Evolutionary conservation across 2,113 vertebrate species (phyloP).

Genomic region (Xenopus borealis): DNA sequence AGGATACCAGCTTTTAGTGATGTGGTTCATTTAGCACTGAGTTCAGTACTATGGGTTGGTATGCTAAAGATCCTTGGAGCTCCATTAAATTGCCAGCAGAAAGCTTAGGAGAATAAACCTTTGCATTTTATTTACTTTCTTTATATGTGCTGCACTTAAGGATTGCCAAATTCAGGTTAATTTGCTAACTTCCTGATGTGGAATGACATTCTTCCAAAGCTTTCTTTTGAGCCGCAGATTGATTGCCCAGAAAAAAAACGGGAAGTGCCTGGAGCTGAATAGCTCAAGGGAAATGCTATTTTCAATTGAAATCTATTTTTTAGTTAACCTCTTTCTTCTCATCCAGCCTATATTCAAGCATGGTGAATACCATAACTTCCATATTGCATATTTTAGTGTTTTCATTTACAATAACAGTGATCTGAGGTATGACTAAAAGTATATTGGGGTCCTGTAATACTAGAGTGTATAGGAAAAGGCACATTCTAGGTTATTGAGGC

Average conservation of each 20-base stretch:
- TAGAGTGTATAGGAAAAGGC: too few relatives aligned
- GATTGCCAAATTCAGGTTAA: conserved; percentile 44
- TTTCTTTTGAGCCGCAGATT: not conserved
- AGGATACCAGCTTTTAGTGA: conserved; percentile 21
- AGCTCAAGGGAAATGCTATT: too few relatives aligned
- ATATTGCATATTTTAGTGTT: too few relatives aligned
- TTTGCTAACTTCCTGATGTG: conserved; percentile 15
- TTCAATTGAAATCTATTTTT: not conserved
- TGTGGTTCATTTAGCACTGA: conserved; percentile 41
- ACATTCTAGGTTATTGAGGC: too few relatives aligned
- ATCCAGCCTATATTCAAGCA: not conserved
- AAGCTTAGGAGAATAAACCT: conserved; percentile 14
- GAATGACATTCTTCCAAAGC: not conserved
- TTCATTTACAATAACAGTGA: too few relatives aligned
- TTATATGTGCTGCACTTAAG: conserved; percentile 22
- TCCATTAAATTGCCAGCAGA: conserved; percentile 15
- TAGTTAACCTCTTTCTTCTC: not conserved
- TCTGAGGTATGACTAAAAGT: too few relatives aligned
- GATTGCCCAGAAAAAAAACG: not conserved
- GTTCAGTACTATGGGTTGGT: conserved; percentile 25
- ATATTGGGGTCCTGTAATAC: too few relatives aligned
- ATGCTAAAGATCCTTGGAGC: conserved; percentile 31
- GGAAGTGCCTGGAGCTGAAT: not conserved
- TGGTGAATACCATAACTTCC: too few relatives aligned
- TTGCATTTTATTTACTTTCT: conserved; percentile 29